phyloP scores from a whole-genome alignment of 2,888 invertebrate species.

The Xylota segnis region DNA sequence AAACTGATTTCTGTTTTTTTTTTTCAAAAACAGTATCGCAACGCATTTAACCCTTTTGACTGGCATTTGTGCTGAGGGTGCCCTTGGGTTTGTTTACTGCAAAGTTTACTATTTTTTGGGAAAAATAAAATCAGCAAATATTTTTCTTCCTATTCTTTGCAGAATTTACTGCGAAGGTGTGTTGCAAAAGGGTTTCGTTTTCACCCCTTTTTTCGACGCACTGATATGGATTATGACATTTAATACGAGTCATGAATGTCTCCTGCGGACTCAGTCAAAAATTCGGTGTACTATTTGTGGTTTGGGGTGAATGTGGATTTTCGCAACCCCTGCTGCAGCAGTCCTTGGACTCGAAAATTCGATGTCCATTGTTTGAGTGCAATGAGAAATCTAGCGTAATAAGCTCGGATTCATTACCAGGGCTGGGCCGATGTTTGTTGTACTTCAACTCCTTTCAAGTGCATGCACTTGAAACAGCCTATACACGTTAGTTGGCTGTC shows the following conservation, averaged over 20 bases:
- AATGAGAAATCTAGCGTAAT: slow-evolving; percentile 53
- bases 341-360: neutral
- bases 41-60: slow-evolving; percentile 39
- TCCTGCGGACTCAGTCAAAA: slow-evolving; percentile 49
- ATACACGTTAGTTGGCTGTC: neutral
- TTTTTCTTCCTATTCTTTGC: slow-evolving; percentile 57
- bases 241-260: slow-evolving; percentile 65
- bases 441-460: slow-evolving; percentile 47
- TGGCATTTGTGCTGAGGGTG: neutral
- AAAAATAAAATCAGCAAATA: slow-evolving; percentile 59
- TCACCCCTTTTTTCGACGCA: slow-evolving; percentile 47
- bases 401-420: slow-evolving; percentile 59
- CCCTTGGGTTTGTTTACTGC: slow-evolving; percentile 49
- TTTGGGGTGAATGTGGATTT: slow-evolving; percentile 35
- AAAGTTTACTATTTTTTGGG: slow-evolving; percentile 33
- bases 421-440: slow-evolving; percentile 43
- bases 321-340: slow-evolving; percentile 28
- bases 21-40: slow-evolving; percentile 22
- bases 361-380: slow-evolving; percentile 50
- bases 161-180: slow-evolving; percentile 72
- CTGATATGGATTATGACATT: slow-evolving; percentile 74
- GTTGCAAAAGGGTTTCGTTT: slow-evolving; percentile 43
- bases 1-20: slow-evolving; percentile 42
- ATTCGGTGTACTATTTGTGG: slow-evolving; percentile 36
- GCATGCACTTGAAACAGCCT: slow-evolving; percentile 7